Evolutionary conservation across 2,888 invertebrate genomes (phyloP), one percentile per base, ranked within the genome.

Genomic region (Hirudinaria manillensis): DNA sequence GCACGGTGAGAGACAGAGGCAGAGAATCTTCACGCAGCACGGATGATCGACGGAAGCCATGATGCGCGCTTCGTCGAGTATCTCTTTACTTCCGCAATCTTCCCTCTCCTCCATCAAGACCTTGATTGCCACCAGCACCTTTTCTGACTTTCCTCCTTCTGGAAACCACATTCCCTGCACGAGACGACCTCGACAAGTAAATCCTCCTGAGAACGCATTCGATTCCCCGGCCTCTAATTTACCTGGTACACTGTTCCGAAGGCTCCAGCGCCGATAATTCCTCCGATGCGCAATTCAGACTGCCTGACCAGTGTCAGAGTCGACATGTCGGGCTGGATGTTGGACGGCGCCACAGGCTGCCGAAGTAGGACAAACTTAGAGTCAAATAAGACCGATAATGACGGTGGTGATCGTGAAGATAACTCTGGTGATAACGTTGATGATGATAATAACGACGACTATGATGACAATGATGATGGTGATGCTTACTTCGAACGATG

Each of bases 221-320:
- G 24, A 65, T 65, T 68, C n/a, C 29, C 24, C 10, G 3, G 1
- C 45, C 10, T 2, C 13, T 34, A 34, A 32, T 34, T 34, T 79
- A 84, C 87, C 85, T 94, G 94, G 85, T 93, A 94, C 0, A 98
- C 97, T 80, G 93, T 93, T 0, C 97, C 97, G 83, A 98, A 98
- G 16, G 97, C 97, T 29, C 97, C 97, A 83, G 91, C 93, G 7
- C 97, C 97, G 27, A 97, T 88, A 82, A 93, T 91, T 21, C 92
- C 92, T 1, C 95, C 95, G 83, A 91, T 90, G 6, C 95, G 88
- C 82, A 98, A 89, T 84, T 97, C 96, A 0, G 91, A 93, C 85
- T 97, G 95, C 84, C 93, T 95, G 56, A 97, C 92, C 74, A 96
- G 93, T 75, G 93, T 88, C 79, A 98, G 87, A 85, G 94, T 93